These are phyloP conservation scores for Oceanodroma leucorhoa DNA, from an alignment of 2,797 vertebrate genomes.

Conservation along the genomic window DNA sequence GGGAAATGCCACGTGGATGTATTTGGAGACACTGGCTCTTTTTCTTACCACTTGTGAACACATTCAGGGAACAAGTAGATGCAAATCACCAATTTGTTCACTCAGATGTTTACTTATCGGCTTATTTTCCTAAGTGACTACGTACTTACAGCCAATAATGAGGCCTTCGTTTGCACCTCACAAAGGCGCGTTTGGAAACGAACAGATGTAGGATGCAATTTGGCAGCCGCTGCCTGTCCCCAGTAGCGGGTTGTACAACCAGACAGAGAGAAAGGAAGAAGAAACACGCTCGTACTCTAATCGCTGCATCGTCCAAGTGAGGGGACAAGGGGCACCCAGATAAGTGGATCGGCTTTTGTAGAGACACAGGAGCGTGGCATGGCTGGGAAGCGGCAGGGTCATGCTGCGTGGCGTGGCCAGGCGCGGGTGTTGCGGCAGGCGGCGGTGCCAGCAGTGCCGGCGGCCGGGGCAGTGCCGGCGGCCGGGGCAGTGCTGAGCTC, in stretches of 20 bases:
- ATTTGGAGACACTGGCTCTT: slow-evolving; percentile 35
- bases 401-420: fast-evolving
- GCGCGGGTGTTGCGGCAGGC: fast-evolving
- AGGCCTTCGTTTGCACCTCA: slow-evolving; percentile 29
- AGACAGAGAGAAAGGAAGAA: neutral
- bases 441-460: neutral
- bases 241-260: neutral
- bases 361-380: fast-evolving
- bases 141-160: slow-evolving; percentile 41
- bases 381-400: fast-evolving
- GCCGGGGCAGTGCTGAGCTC: neutral
- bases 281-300: neutral
- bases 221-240: slow-evolving; percentile 27
- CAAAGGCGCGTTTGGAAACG: slow-evolving; percentile 28
- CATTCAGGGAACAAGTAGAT: slow-evolving; percentile 44
- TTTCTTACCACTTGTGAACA: slow-evolving; percentile 1
- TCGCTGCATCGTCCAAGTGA: neutral
- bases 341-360: neutral
- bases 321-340: neutral
- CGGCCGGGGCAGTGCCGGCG: neutral
- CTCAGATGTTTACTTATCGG: slow-evolving; percentile 53
- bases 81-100: slow-evolving; percentile 60
- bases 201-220: slow-evolving; percentile 52
- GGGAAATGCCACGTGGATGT: slow-evolving; percentile 14
- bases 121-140: slow-evolving; percentile 56